These are phyloP conservation scores for Bergia sp. DNA, from an alignment of 92 coral and sea anemone species.

Conservation along the genomic window DNA sequence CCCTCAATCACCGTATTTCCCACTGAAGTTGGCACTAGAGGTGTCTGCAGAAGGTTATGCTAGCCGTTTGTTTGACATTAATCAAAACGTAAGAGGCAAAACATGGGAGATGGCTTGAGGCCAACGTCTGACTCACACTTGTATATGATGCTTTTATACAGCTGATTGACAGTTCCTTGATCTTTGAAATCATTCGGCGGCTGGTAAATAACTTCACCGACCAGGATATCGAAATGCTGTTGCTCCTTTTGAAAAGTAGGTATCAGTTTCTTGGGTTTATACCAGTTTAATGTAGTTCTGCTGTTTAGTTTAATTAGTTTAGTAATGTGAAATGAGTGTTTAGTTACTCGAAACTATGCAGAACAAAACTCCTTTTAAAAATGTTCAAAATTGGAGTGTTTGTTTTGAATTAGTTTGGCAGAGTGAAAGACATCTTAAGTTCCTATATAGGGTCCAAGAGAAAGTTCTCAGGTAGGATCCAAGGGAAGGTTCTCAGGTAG, in stretches of 20 bases:
- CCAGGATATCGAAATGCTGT: conserved; percentile 82
- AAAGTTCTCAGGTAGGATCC: too few species aligned
- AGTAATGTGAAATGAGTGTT: neutral
- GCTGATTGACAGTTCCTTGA: conserved; percentile 86
- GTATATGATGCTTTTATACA: conserved; percentile 23
- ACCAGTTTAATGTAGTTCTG: neutral
- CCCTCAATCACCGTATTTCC: too few species aligned
- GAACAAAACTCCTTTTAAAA: neutral
- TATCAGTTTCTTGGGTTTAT: neutral
- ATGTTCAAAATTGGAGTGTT: neutral
- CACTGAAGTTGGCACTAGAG: too few species aligned
- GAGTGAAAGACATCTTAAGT: neutral
- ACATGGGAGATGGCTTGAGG: too few species aligned
- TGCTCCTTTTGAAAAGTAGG: conserved; percentile 84
- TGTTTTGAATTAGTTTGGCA: neutral
- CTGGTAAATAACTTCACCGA: conserved; percentile 77
- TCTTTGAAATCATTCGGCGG: conserved; percentile 89
- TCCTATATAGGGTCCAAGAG: too few species aligned
- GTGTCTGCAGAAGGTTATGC: too few species aligned
- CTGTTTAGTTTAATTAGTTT: neutral
- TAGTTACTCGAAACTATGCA: neutral
- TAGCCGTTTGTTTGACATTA: too few species aligned
- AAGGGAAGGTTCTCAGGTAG: neutral
- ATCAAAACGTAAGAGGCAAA: too few species aligned
- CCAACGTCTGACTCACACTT: too few species aligned